Base-by-base conservation (phyloP, 2,888 invertebrate species). In the Ferdinandea cuprea region DNA sequence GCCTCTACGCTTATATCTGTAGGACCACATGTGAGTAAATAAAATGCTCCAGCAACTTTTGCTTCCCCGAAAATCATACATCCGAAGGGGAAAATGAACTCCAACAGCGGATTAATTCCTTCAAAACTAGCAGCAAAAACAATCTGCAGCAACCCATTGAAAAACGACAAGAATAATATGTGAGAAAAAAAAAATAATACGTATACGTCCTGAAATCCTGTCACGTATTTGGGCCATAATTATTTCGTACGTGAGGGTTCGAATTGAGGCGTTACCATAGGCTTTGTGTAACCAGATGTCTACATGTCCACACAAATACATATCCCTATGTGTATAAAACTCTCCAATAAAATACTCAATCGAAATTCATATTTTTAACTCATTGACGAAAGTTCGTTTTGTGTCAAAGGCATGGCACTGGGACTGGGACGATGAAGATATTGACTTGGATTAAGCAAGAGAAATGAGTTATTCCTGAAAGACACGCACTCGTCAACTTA, bases 171-270 rank as follows among this genome's bases (percentile, higher is more conserved):
- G 25, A 37, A 58, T 17, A 58, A 21, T 25, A 40, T 6, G 28
- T 4, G 11, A 40, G 15, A 32, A 63, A 63, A 69, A 48, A 35
- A 19, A 61, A 21, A 28, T 30, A 25, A 46, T 30, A 37, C n/a
- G 1, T 30, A 35, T 32, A 68, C 50, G 42, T 72, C 66, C 42
- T 50, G 56, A 61, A 77, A 68, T 77, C 72, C 72, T 83, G 77
- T 83, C 81, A 83, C 81, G 81, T 83, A 72, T 37, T 72, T 77
- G 46, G 77, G 81, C 77, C 66, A 77, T 83, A 83, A 72, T 83
- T 83, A 83, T 72, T 77, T 72, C 48, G 66, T 52, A 83, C 81
- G 77, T 83, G 81, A 76, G 71, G 65, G 80, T 59, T 69, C 19
- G 46, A 66, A 61, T 56, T 21, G 63, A 52, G 69, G 58, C 65